A percentile compares a stretch with the other conserved stretches of the same genome.
Evolutionary conservation across 2,888 invertebrate species (phyloP).

Genomic region (Aplocera efformata): DNA sequence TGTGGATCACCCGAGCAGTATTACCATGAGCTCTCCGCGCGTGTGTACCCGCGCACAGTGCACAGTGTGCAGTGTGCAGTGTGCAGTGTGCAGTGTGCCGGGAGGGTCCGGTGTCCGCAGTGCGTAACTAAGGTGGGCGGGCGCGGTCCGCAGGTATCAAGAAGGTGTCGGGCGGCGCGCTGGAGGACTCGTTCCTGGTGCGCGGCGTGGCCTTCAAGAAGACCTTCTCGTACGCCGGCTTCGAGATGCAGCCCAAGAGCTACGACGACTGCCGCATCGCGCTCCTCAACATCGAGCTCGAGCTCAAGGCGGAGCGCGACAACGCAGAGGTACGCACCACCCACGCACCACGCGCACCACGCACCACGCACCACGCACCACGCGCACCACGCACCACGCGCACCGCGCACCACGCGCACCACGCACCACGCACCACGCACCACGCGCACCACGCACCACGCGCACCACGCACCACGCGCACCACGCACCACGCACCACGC

Average conservation of each 20-base stretch:
- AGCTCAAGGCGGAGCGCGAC: conserved; percentile 98
- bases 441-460: too few species aligned
- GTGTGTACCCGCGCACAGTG: too few species aligned
- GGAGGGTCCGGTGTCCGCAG: too few species aligned
- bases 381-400: too few species aligned
- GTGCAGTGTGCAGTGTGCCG: too few species aligned
- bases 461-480: too few species aligned
- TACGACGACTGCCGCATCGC: conserved; percentile 96
- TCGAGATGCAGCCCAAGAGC: conserved; percentile 99
- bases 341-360: background rate
- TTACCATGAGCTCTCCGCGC: conserved; percentile 38
- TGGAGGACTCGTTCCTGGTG: conserved; percentile 94
- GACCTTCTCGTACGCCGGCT: conserved; percentile 99
- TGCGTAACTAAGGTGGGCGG: background rate
- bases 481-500: too few species aligned
- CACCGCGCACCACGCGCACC: too few species aligned
- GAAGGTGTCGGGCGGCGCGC: conserved; percentile 91
- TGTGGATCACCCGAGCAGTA: conserved; percentile 29
- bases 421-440: too few species aligned
- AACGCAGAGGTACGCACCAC: conserved; percentile 90
- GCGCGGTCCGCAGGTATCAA: conserved; percentile 86
- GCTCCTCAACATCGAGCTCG: conserved; percentile 97
- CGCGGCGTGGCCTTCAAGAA: conserved; percentile 99
- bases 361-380: background rate
- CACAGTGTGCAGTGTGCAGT: too few species aligned